These are phyloP conservation scores for Morpho helenor DNA, from an alignment of 2,888 invertebrate genomes.

Conservation along the genomic window DNA sequence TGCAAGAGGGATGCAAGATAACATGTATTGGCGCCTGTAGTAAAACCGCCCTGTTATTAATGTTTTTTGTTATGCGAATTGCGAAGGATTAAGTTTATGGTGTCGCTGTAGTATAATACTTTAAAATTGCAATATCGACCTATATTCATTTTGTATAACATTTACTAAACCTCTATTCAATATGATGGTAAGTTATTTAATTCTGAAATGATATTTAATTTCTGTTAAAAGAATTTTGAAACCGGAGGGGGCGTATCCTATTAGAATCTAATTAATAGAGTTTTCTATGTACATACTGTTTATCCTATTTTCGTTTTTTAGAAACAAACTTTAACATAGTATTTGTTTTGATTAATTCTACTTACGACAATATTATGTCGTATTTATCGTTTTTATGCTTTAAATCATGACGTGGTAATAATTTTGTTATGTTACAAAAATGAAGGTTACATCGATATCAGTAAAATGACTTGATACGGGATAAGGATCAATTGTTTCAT, in stretches of 20 bases:
- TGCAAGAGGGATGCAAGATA: too few relatives aligned
- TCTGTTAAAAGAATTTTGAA: conserved; percentile 4
- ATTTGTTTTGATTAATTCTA: too few relatives aligned
- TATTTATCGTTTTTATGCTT: neutral
- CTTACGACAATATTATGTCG: neutral
- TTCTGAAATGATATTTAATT: neutral
- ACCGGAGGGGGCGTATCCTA: conserved; percentile 45
- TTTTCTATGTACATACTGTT: neutral
- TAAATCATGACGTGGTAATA: conserved; percentile 18
- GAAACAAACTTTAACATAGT: neutral
- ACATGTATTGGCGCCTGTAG: too few relatives aligned
- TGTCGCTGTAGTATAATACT: too few relatives aligned
- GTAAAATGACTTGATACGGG: neutral
- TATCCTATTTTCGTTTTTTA: neutral
- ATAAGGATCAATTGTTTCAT: neutral
- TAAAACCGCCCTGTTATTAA: too few relatives aligned
- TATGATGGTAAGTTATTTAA: conserved; percentile 54
- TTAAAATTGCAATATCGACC: too few relatives aligned
- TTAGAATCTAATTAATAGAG: conserved; percentile 10
- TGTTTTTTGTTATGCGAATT: too few relatives aligned
- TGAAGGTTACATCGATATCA: neutral
- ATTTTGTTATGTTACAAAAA: conserved; percentile 7
- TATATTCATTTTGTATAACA: too few relatives aligned
- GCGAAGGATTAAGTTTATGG: too few relatives aligned
- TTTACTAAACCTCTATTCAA: conserved; percentile 23